Percentiles rank a stretch among this genome's conserved stretches.
phyloP scores from a whole-genome alignment of 2,888 invertebrate species.

The Cecidostiba fungosa region DNA sequence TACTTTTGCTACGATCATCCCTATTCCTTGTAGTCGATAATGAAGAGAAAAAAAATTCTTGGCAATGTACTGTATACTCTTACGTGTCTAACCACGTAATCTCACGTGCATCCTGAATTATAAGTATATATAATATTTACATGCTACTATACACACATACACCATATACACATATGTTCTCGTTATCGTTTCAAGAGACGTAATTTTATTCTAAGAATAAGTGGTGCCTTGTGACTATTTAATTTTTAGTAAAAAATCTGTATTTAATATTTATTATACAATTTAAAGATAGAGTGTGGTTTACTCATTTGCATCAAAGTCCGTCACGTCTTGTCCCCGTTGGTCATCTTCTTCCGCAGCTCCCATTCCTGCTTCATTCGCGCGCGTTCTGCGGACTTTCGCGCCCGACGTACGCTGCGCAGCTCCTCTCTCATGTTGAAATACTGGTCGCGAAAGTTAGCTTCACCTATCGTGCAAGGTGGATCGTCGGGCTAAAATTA shows the following conservation, averaged over 20 bases:
- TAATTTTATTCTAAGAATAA: slow-evolving; percentile 54
- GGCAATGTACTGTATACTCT: slow-evolving; percentile 21
- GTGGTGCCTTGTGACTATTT: slow-evolving; percentile 59
- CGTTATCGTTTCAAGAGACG: slow-evolving; percentile 28
- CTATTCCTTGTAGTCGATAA: slow-evolving; percentile 23
- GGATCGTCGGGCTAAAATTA: slow-evolving; percentile 68
- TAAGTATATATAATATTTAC: slow-evolving; percentile 31
- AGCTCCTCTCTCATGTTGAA: slow-evolving; percentile 86
- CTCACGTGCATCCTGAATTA: slow-evolving; percentile 24
- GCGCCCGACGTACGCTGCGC: slow-evolving; percentile 83
- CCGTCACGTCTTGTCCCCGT: slow-evolving; percentile 60
- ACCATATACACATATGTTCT: background rate
- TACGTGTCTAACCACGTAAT: background rate
- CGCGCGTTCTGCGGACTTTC: slow-evolving; percentile 79
- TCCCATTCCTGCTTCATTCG: slow-evolving; percentile 62
- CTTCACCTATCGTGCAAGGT: slow-evolving; percentile 74
- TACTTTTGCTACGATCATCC: slow-evolving; percentile 44
- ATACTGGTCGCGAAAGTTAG: slow-evolving; percentile 86
- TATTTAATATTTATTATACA: slow-evolving; percentile 63
- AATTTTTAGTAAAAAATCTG: slow-evolving; percentile 58
- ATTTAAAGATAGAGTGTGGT: slow-evolving; percentile 34
- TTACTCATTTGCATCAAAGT: slow-evolving; percentile 14
- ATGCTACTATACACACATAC: slow-evolving; percentile 10
- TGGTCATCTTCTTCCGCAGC: slow-evolving; percentile 39
- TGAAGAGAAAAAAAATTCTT: background rate